Conservation (phyloP, 2,113 vertebrate species). For the Syngnathus typhle region DNA sequence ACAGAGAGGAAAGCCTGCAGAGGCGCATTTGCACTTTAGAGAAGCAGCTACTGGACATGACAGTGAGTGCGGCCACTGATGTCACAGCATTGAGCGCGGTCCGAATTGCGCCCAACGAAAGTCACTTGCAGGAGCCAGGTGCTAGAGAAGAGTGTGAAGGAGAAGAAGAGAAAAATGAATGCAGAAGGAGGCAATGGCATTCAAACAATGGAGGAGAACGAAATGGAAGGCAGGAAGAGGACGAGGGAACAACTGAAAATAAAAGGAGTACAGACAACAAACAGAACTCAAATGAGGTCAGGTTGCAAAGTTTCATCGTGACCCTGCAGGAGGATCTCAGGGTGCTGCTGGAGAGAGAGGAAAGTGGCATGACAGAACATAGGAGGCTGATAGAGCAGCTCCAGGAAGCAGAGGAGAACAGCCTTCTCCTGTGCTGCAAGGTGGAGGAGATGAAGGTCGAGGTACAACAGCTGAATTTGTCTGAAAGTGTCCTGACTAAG, state of each 20-base stretch:
- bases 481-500: constrained; percentile 62
- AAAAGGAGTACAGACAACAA: constrained; percentile 29
- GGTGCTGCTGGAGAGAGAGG: constrained; percentile 62
- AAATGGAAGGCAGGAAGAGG: neutral
- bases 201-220: constrained; percentile 8
- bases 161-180: constrained; percentile 56
- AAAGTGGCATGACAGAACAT: constrained; percentile 49
- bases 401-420: constrained; percentile 60
- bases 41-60: constrained; percentile 69
- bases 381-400: constrained; percentile 56
- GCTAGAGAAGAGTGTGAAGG: constrained; percentile 62
- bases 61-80: constrained; percentile 52
- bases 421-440: constrained; percentile 58
- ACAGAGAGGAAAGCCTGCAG: constrained; percentile 68
- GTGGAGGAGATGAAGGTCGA: constrained; percentile 67
- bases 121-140: constrained; percentile 32
- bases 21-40: constrained; percentile 70
- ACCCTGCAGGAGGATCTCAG: constrained; percentile 62
- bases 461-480: constrained; percentile 60
- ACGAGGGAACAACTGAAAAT: constrained; percentile 11
- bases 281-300: constrained; percentile 32
- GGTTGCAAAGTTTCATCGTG: constrained; percentile 48
- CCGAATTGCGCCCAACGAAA: constrained; percentile 41
- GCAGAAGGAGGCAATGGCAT: constrained; percentile 39
- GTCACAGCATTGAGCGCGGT: constrained; percentile 19